Base-by-base conservation (phyloP, 2,888 invertebrate species). In the Epirrita christyi region DNA sequence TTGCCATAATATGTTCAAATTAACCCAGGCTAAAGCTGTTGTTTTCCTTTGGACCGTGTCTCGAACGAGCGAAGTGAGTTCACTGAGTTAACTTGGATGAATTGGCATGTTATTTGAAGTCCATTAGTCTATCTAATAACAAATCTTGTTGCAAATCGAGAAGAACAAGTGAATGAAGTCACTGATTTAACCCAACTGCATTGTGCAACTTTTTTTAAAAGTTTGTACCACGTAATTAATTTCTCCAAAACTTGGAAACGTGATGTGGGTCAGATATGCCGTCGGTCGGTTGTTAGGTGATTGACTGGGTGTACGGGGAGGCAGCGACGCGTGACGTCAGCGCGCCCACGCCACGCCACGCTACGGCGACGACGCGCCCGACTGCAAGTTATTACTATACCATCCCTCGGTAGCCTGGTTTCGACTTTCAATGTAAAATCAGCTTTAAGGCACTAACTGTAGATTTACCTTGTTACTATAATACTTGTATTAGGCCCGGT, bases 241-340 rank as follows among this genome's bases (percentile, higher is more conserved):
- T 53, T 36, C 36, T 10, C 6, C 11, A 2, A 7, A 49, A 37
- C 5, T 36, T 38, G 15, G 6, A 14, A 11, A 36, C 29, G 45
- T 42, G 15, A 43, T 13, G 15, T 44, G 15, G 37, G 41, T 42
- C 42, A 51, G 42, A 53, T 21, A 42, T 37, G 45, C 8, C 9
- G 32, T 32, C 7, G 28, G 28, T 29, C 28, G 28, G 28, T n/a
- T n/a, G 2, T 15, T 11, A 36, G 38, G 44, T 29, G 44, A 27
- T 27, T 11, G 50, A 36, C 29, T 11, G 29, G 45, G 29, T 53
- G 52, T 45, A 38, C 37, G 28, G 37, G 46, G 45, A 28, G 49
- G 49, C 37, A 45, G 14, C 10, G 42, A 11, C 14, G 37, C 40
- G 59, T 59, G 59, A 59, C 64, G 59, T 57, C 56, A 55, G 2